Evolutionary conservation across 2,888 invertebrate genomes (phyloP), one percentile per base, ranked within the genome.

Genomic region (Napeogenes sylphis): DNA sequence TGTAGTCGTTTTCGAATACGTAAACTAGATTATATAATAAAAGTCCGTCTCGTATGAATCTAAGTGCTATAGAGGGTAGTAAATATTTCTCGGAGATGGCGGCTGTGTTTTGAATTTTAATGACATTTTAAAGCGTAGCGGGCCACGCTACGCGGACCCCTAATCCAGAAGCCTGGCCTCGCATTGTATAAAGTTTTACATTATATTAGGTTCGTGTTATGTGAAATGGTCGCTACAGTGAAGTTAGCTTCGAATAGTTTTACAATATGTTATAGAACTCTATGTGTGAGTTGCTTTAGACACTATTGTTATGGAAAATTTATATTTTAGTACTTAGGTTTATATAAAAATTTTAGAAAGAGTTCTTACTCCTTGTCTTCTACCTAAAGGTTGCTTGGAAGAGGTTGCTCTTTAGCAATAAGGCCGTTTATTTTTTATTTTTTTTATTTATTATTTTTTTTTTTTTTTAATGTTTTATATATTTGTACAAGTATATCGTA

Each of bases 131-230:
- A 80, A 77, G 71, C 76, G 73, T 62, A 67, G 61, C 56, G 67
- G 66, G 69, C 51, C 59, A 69, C 61, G 67, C 62, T 63, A 67
- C 71, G 69, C 70, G 71, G 72, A 70, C 78, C 77, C 78, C 82
- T 84, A 83, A 85, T 84, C 82, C 79, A 70, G 70, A 71, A 73
- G 79, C 77, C 77, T 73, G 74, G 70, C 71, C 73, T 78, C 79
- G 80, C 83, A 82, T 85, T 82, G 82, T 82, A 77, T 83, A 82
- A 84, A 86, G 84, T 87, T 85, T 82, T 81, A 83, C 82, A 85
- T 85, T 84, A 85, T 83, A 81, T 85, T 84, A 85, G 77, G 71
- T 78, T 75, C 75, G 74, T n/a, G 30, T 75, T 5, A 76, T 70
- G 72, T 14, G 12, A 12, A 35, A 13, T 35, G 8, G 13, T 47